These are phyloP conservation scores for Sthenelais limicola DNA, from an alignment of 2,888 invertebrate genomes.

Conservation along the genomic window DNA sequence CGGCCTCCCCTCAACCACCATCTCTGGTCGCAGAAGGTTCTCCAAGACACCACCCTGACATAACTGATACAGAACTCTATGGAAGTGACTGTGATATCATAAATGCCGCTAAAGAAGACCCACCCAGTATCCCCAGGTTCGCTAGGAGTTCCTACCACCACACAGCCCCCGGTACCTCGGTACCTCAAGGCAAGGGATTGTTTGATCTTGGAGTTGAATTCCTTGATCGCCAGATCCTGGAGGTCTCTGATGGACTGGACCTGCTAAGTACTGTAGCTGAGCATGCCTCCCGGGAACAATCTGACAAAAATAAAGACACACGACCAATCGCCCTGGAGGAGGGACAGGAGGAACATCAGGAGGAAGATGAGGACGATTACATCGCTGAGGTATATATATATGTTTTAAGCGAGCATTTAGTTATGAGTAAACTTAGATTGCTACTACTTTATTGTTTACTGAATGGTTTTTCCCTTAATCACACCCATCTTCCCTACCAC, in stretches of 20 bases:
- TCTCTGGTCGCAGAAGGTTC: constrained; percentile 29
- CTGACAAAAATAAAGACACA: too few relatives aligned
- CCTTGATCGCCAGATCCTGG: constrained; percentile 26
- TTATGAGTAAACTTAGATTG: too few relatives aligned
- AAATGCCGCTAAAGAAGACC: too few relatives aligned
- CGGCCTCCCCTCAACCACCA: constrained; percentile 26
- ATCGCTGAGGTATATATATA: too few relatives aligned
- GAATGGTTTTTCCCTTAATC: too few relatives aligned
- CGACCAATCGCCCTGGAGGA: too few relatives aligned
- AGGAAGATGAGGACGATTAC: not conserved
- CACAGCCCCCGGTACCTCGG: not conserved
- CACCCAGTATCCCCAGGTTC: constrained; percentile 15
- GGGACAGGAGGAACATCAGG: not conserved
- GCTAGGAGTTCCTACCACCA: too few relatives aligned
- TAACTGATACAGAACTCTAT: not conserved
- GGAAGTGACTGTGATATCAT: not conserved
- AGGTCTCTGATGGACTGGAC: constrained; percentile 39
- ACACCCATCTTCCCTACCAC: too few relatives aligned
- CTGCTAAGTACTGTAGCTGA: constrained; percentile 36
- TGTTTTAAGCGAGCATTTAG: too few relatives aligned
- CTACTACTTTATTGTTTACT: too few relatives aligned
- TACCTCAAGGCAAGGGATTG: constrained; percentile 10
- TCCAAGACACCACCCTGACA: constrained; percentile 2
- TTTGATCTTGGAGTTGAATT: constrained; percentile 2
- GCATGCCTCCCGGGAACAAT: constrained; percentile 23